Base-by-base conservation (phyloP, 2,113 vertebrate species). In the Bubo bubo region DNA sequence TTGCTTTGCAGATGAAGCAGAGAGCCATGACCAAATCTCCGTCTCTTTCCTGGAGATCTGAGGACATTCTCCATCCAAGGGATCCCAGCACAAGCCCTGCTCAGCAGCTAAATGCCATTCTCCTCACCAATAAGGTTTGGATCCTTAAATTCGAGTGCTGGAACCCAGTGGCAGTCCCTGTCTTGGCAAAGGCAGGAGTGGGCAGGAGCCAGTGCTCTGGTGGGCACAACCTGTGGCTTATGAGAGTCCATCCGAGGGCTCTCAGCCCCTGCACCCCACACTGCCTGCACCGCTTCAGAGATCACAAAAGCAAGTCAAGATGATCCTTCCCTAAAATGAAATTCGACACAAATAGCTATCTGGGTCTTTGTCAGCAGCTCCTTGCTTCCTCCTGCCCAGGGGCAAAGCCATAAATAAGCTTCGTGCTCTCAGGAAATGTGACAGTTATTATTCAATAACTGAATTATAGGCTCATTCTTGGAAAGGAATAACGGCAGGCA, bases 361-460 rank as follows among this genome's bases (percentile, higher is more conserved):
- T 27, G 39, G 14, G 52, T 71, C 88, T 79, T 71, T 79, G 80
- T 86, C 91, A 91, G 80, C 71, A 82, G 72, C 91, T 96, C 72
- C 80, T 79, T 0, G 1, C 50, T 89, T 86, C 71, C 60, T 86
- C 41, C 72, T 24, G 45, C 80, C 75, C 41, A 55, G 71, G 84
- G 56, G 56, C 72, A 89, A 52, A 82, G 67, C 66, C 80, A 86
- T 79, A 89, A 86, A 64, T 91, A 82, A 93, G 75, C 82, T 83
- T 68, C 2, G 2, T 88, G 56, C 71, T 71, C 76, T 86, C 55
- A 47, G 80, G 50, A 89, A 86, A 91, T 11, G 35, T 79, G 66
- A 75, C 56, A 66, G 71, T 93, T 95, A 85, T 88, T 81, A 88
- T 89, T 82, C 75, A 86, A 35, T 91, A 89, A 95, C 67, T 83